phyloP scores from a whole-genome alignment of 64 coral and sea anemone species.

The Montipora sp. region DNA sequence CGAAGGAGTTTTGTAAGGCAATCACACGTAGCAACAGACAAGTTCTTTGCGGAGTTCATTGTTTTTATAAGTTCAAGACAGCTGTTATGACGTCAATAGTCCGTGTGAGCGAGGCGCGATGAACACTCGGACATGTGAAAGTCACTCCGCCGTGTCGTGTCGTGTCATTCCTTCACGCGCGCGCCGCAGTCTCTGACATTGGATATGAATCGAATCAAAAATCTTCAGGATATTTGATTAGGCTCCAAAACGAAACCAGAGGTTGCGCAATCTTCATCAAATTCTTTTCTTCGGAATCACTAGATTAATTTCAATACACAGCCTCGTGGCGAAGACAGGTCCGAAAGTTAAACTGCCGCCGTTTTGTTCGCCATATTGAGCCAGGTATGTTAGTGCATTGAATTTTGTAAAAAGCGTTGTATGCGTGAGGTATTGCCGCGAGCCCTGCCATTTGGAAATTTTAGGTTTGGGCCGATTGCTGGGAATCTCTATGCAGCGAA shows the following conservation, averaged over 20 bases:
- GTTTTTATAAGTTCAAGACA: neutral
- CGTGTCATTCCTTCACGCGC: conserved; percentile 40
- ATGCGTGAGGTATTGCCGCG: neutral
- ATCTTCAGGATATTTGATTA: conserved; percentile 36
- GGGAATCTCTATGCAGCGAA: neutral
- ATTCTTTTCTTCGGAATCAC: conserved; percentile 41
- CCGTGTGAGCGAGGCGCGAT: neutral
- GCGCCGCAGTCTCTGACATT: neutral
- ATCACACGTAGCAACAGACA: neutral
- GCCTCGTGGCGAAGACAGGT: neutral
- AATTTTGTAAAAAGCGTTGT: neutral
- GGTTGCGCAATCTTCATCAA: conserved; percentile 35
- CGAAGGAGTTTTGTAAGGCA: neutral
- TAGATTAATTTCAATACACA: conserved; percentile 10
- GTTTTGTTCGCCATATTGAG: neutral
- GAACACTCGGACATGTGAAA: neutral
- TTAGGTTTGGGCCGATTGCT: neutral
- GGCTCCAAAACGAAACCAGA: neutral
- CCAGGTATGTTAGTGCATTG: conserved; percentile 9
- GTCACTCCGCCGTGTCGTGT: conserved; percentile 30
- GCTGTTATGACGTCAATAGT: conserved; percentile 21
- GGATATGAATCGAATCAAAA: conserved; percentile 31
- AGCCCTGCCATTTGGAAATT: neutral
- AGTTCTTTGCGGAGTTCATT: neutral
- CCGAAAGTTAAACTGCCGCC: neutral